A percentile compares a stretch with the other conserved stretches of the same genome.
Conservation (phyloP, 2,888 invertebrate genomes). For the Pseudanteris insignis region DNA sequence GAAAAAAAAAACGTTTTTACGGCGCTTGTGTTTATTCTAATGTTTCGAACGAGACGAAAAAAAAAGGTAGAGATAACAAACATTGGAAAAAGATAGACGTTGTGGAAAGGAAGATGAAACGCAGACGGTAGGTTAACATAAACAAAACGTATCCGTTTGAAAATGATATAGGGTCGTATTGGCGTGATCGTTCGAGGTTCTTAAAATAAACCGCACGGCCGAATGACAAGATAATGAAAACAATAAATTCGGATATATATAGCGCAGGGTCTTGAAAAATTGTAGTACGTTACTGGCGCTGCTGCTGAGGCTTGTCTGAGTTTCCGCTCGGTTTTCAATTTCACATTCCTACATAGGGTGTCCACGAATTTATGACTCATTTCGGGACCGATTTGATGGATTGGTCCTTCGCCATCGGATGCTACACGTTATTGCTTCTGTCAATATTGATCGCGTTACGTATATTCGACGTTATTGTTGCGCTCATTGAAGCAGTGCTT, state of each 20-base stretch:
- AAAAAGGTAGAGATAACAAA: too few species aligned
- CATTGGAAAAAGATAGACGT: too few species aligned
- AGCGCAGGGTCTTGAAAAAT: conserved; percentile 22
- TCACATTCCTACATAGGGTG: conserved; percentile 37
- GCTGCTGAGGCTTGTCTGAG: conserved; percentile 21
- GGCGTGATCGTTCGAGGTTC: background rate
- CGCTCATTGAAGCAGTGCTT: conserved; percentile 13
- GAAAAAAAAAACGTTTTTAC: too few species aligned
- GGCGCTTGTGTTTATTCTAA: too few species aligned
- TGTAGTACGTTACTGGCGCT: conserved; percentile 7
- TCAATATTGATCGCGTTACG: conserved; percentile 33
- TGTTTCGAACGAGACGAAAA: too few species aligned
- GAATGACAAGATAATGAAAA: conserved; percentile 15
- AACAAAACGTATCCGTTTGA: conserved; percentile 6
- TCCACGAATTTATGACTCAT: conserved; percentile 43
- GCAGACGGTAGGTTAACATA: conserved; percentile 11
- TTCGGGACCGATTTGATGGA: conserved; percentile 33
- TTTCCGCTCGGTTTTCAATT: conserved; percentile 42
- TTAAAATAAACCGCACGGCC: conserved; percentile 31
- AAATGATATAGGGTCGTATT: conserved; percentile 7
- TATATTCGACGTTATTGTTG: conserved; percentile 16
- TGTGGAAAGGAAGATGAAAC: conserved; percentile 3
- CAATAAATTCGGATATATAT: conserved; percentile 18
- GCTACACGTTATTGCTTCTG: conserved; percentile 29
- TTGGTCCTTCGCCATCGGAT: conserved; percentile 27